Percentiles rank a stretch among this genome's conserved stretches.
Conservation (phyloP, 2,888 invertebrate species). For the Andrena marginata region DNA sequence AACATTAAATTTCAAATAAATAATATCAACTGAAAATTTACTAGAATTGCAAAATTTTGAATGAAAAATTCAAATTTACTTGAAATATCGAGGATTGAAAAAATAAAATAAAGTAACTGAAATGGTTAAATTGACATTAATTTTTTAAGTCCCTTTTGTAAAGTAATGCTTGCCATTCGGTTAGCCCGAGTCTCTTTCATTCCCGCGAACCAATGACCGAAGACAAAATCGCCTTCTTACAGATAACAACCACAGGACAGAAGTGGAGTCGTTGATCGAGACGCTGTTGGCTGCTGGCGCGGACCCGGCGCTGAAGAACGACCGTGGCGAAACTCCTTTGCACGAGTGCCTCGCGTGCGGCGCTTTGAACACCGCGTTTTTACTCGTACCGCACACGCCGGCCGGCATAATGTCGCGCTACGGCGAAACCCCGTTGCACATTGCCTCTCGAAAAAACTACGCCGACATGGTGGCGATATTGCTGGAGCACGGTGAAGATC, state of each 20-base stretch:
- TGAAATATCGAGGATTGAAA: no score
- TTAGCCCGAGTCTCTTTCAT: neutral
- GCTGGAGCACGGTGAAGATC: conserved; percentile 78
- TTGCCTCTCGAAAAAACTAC: conserved; percentile 81
- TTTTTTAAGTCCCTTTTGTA: neutral
- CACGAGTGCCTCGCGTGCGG: conserved; percentile 79
- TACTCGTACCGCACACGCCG: conserved; percentile 74
- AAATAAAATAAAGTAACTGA: no score
- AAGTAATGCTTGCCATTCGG: neutral
- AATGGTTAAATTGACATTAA: no score
- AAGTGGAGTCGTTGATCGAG: conserved; percentile 76
- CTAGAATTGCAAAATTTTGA: no score
- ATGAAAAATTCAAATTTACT: no score
- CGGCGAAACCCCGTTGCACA: conserved; percentile 82
- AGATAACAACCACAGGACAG: conserved; percentile 74
- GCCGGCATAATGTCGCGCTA: conserved; percentile 78
- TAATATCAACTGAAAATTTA: no score
- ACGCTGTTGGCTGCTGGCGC: conserved; percentile 81
- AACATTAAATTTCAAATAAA: no score
- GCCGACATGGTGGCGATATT: conserved; percentile 76
- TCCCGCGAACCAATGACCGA: neutral
- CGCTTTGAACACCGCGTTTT: conserved; percentile 74
- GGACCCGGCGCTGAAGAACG: conserved; percentile 81
- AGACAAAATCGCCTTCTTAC: conserved; percentile 28
- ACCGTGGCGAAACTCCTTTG: conserved; percentile 83